phyloP scores from a whole-genome alignment of 2,113 vertebrate genomes.

The Drymodes brunneopygia region DNA sequence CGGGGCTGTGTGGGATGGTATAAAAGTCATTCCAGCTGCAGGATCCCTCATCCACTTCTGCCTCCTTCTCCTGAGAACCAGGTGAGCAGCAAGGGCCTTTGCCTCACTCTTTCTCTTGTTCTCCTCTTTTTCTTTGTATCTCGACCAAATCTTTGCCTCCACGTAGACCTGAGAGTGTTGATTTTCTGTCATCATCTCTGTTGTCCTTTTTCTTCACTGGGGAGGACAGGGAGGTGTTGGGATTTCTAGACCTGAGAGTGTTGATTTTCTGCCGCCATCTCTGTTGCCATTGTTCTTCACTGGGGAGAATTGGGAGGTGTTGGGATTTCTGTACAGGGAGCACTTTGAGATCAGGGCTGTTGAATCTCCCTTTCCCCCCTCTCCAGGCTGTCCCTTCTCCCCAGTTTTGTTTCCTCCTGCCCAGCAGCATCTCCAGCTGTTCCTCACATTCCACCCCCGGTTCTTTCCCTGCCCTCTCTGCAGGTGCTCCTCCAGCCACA shows the following conservation, averaged over 20 bases:
- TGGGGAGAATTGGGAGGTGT: background rate
- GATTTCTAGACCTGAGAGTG: too few species aligned
- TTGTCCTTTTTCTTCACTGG: too few species aligned
- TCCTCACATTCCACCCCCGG: too few species aligned
- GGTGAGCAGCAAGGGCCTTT: background rate
- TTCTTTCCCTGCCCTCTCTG: too few species aligned
- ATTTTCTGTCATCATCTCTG: background rate
- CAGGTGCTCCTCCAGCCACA: background rate
- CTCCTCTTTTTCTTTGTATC: accelerated
- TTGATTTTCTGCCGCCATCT: too few species aligned
- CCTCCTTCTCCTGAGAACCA: background rate
- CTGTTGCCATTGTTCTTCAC: too few species aligned
- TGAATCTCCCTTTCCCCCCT: too few species aligned
- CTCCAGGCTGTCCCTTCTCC: too few species aligned
- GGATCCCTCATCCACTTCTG: background rate
- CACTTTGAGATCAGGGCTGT: too few species aligned
- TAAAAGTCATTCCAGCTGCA: background rate
- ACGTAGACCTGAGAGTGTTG: accelerated
- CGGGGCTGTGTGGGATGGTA: accelerated
- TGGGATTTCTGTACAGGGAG: background rate
- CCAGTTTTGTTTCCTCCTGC: too few species aligned
- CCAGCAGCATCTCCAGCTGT: too few species aligned
- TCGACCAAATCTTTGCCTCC: too few species aligned
- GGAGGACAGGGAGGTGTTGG: background rate
- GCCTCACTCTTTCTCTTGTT: accelerated